Evolutionary conservation across 2,888 invertebrate species (phyloP).

Genomic region (Molanna angustata): DNA sequence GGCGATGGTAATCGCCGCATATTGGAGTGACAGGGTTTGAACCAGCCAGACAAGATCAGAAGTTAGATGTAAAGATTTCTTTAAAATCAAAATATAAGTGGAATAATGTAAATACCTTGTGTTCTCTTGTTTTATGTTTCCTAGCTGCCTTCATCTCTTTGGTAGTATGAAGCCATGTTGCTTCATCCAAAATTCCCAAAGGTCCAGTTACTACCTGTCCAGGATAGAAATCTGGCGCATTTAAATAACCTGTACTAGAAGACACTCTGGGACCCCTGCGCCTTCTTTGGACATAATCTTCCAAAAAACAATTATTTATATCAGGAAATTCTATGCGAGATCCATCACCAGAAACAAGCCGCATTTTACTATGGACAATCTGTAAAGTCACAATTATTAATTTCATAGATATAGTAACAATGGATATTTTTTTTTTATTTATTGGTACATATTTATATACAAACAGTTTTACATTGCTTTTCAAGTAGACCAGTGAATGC

Average conservation of each 20-base stretch:
- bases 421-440: too few species aligned
- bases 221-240: slow-evolving; percentile 61
- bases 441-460: too few species aligned
- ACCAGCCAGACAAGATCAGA: too few species aligned
- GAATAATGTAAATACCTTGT: slow-evolving; percentile 54
- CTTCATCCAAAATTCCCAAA: slow-evolving; percentile 69
- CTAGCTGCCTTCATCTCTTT: slow-evolving; percentile 67
- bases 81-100: too few species aligned
- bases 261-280: slow-evolving; percentile 35
- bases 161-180: slow-evolving; percentile 76
- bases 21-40: too few species aligned
- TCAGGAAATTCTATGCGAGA: slow-evolving; percentile 65
- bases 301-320: slow-evolving; percentile 65
- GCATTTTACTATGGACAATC: slow-evolving; percentile 65
- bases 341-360: slow-evolving; percentile 64
- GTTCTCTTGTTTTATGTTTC: slow-evolving; percentile 57
- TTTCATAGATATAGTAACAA: background rate
- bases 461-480: too few species aligned
- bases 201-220: slow-evolving; percentile 74
- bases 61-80: too few species aligned
- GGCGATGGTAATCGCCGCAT: too few species aligned
- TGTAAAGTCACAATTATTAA: slow-evolving; percentile 34
- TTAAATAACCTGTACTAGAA: slow-evolving; percentile 31
- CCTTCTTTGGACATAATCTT: slow-evolving; percentile 68
- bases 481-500: too few species aligned